phyloP scores from a whole-genome alignment of 1,140 invertebrate species.

The Aphelenchoides avenae region DNA sequence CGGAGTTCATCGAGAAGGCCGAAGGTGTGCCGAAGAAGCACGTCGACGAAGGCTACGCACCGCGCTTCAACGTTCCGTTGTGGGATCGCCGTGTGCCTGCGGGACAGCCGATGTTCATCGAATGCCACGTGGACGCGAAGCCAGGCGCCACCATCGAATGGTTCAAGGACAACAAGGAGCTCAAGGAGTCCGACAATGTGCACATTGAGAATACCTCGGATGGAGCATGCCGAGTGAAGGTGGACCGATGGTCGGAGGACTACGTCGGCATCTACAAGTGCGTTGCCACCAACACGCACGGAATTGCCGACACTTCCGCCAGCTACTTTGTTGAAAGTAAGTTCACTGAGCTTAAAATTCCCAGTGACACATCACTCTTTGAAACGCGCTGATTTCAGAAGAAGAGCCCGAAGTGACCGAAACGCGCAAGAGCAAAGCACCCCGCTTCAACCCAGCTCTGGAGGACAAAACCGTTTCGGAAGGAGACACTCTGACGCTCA shows the following conservation, averaged over 20 bases:
- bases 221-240: constrained; percentile 84
- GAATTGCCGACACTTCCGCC: constrained; percentile 75
- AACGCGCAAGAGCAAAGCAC: constrained; percentile 36
- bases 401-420: no score
- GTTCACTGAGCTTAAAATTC: no score
- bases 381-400: no score
- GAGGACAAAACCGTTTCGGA: constrained; percentile 40
- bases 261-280: constrained; percentile 91
- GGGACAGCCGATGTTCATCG: constrained; percentile 49
- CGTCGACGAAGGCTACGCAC: constrained; percentile 49
- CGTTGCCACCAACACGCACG: constrained; percentile 83
- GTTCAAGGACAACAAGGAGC: constrained; percentile 69
- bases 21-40: constrained; percentile 24
- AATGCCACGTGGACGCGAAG: constrained; percentile 59
- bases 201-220: constrained; percentile 70
- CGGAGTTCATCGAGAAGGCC: constrained; percentile 42
- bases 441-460: constrained; percentile 55
- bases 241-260: constrained; percentile 76
- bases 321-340: constrained; percentile 75
- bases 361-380: no score
- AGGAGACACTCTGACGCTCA: constrained; percentile 36
- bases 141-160: constrained; percentile 54
- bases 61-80: constrained; percentile 57
- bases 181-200: constrained; percentile 70
- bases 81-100: constrained; percentile 56